Conservation (phyloP, 2,113 vertebrate species). For the Plectropomus leopardus region DNA sequence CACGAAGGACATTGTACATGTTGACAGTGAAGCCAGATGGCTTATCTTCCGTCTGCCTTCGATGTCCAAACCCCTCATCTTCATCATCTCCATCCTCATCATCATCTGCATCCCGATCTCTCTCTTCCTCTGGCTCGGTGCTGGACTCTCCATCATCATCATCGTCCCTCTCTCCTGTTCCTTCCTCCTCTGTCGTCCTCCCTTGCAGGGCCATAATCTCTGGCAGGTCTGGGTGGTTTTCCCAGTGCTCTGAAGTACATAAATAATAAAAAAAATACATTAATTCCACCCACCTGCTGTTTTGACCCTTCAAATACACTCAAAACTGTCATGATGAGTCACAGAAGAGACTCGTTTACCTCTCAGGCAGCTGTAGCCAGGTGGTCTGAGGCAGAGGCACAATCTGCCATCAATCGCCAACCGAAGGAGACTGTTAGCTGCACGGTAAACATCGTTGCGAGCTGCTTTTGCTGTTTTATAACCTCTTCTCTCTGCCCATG, state of each 20-base stretch:
- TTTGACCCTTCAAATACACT: constrained; percentile 13
- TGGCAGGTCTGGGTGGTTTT: constrained; percentile 87
- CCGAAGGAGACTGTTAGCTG: constrained; percentile 92
- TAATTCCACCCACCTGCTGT: neutral
- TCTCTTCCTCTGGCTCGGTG: constrained; percentile 90
- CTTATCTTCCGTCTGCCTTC: constrained; percentile 51
- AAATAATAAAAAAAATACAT: constrained; percentile 28
- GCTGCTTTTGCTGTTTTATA: constrained; percentile 93
- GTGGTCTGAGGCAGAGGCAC: constrained; percentile 89
- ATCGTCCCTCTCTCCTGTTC: constrained; percentile 66
- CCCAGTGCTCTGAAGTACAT: constrained; percentile 86
- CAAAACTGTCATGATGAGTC: constrained; percentile 10
- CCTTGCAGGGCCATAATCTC: constrained; percentile 88
- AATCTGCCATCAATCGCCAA: constrained; percentile 90
- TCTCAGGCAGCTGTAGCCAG: constrained; percentile 87
- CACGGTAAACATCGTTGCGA: constrained; percentile 91
- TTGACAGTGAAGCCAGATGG: constrained; percentile 81
- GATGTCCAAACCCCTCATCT: constrained; percentile 69
- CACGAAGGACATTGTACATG: constrained; percentile 88
- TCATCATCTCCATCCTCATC: constrained; percentile 92
- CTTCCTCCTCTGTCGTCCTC: constrained; percentile 72
- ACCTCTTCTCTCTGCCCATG: constrained; percentile 93
- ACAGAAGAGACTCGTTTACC: constrained; percentile 77
- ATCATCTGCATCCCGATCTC: constrained; percentile 90
- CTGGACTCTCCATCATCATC: constrained; percentile 89